Conservation (phyloP, 2,888 invertebrate genomes). For the Drosophila borealis region DNA sequence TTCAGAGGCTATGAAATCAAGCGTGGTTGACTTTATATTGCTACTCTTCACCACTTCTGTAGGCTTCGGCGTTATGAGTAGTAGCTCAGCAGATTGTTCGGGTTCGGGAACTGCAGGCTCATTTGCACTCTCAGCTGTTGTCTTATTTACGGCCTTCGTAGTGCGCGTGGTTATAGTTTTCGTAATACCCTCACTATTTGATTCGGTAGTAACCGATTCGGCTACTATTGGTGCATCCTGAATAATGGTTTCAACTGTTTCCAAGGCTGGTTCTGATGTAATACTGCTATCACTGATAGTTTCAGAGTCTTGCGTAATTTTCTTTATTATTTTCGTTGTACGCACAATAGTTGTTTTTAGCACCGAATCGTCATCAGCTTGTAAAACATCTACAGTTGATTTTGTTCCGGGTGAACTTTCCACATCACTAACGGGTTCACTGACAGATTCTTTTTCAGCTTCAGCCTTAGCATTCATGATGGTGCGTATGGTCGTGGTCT, state of each 20-base stretch:
- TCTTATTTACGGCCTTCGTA: conserved; percentile 60
- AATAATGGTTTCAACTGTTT: conserved; percentile 41
- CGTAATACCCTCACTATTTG: conserved; percentile 66
- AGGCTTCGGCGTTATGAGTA: conserved; percentile 13
- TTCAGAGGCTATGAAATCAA: conserved; percentile 62
- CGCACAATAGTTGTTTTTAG: conserved; percentile 70
- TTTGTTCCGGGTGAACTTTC: conserved; percentile 9
- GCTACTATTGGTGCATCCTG: conserved; percentile 60
- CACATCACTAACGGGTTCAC: conserved; percentile 20
- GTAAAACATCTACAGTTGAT: conserved; percentile 6
- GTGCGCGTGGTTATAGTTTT: conserved; percentile 67
- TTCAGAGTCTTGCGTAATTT: conserved; percentile 72
- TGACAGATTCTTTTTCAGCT: conserved; percentile 49
- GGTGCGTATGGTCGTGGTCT: conserved; percentile 67
- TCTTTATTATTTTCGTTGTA: conserved; percentile 76
- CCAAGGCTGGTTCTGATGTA: conserved; percentile 39
- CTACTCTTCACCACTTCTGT: background rate
- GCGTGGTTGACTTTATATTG: conserved; percentile 40
- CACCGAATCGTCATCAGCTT: conserved; percentile 48
- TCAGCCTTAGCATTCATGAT: conserved; percentile 55
- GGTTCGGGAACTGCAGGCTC: conserved; percentile 8
- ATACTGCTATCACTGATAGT: conserved; percentile 52
- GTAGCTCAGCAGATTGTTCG: conserved; percentile 15
- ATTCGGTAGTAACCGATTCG: conserved; percentile 69
- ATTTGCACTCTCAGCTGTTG: conserved; percentile 27